Evolutionary conservation across 2,113 vertebrate species (phyloP), one percentile per base, ranked within the genome.

Genomic region (Egretta garzetta): DNA sequence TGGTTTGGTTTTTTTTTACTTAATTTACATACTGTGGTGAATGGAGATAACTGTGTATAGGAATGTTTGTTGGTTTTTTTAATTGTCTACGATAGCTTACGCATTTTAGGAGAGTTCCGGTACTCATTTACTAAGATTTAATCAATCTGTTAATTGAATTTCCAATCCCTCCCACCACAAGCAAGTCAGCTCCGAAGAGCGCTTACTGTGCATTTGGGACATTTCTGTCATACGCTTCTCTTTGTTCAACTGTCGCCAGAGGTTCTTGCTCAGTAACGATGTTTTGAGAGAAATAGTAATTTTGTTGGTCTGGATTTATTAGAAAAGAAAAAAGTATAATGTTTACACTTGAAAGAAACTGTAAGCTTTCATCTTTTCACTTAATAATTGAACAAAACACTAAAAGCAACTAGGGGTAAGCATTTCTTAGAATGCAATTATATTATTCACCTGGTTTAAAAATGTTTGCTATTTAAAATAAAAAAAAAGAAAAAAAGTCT

Each of bases 31-130:
- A 97, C 84, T 96, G 93, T 98, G 97, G 97, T 98, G 97, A 98
- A 98, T 98, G 98, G 96, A 98, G 97, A 90, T 96, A 98, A 97
- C 95, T 96, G 96, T 98, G 97, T 98, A 98, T 96, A 98, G 97
- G 97, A 98, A 97, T 98, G 97, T 97, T 94, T 90, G 32, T 6
- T 26, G 39, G 39, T 92, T 96, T 94, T 91, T 97, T 97, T 92
- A 98, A 95, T 96, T 97, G 98, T 98, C 97, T 98, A 96, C 66
- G 64, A 97, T 98, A 98, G 98, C 91, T 98, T 97, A 98, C 15
- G 62, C 95, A 90, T 96, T 98, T 98, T 98, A 98, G 98, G 95
- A 98, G 97, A 96, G 92, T 97, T 97, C 90, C n/a, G 33, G 49
- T 97, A 97, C 92, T 95, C 92, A 94, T 97, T 97, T 97, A 94